phyloP scores from a whole-genome alignment of 2,888 invertebrate species.

The Lasioglossum leucozonium region DNA sequence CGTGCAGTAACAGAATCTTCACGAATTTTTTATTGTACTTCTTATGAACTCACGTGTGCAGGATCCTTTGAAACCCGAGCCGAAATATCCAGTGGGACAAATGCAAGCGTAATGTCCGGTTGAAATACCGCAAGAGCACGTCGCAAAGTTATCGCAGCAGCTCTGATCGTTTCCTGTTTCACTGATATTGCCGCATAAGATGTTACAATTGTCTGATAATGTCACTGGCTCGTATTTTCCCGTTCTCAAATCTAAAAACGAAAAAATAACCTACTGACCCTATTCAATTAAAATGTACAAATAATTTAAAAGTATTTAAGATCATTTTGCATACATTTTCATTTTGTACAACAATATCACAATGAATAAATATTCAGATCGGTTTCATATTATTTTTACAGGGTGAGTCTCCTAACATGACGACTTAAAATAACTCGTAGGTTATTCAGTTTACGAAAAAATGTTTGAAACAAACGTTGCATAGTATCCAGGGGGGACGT shows the following conservation, averaged over 20 bases:
- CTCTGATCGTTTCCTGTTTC: constrained; percentile 70
- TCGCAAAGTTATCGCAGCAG: constrained; percentile 88
- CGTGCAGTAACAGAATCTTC: too few relatives aligned
- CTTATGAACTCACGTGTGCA: constrained; percentile 86
- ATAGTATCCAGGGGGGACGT: too few relatives aligned
- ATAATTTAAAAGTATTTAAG: not conserved
- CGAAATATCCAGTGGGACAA: constrained; percentile 88
- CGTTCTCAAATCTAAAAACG: constrained; percentile 86
- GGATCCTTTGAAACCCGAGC: constrained; percentile 87
- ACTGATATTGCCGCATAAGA: constrained; percentile 83
- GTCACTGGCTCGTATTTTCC: constrained; percentile 87
- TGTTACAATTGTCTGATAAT: constrained; percentile 85
- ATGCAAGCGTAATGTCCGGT: constrained; percentile 90
- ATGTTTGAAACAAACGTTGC: too few relatives aligned
- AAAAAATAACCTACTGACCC: not conserved
- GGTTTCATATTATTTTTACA: too few relatives aligned
- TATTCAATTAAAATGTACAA: not conserved
- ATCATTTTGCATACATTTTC: too few relatives aligned
- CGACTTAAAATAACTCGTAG: too few relatives aligned
- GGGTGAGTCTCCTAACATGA: too few relatives aligned
- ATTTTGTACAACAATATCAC: too few relatives aligned
- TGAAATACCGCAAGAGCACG: constrained; percentile 88
- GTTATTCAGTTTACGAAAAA: too few relatives aligned
- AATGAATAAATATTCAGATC: too few relatives aligned
- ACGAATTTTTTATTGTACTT: too few relatives aligned